Evolutionary conservation across 2,888 invertebrate species (phyloP).

Genomic region (Plebejus anna): DNA sequence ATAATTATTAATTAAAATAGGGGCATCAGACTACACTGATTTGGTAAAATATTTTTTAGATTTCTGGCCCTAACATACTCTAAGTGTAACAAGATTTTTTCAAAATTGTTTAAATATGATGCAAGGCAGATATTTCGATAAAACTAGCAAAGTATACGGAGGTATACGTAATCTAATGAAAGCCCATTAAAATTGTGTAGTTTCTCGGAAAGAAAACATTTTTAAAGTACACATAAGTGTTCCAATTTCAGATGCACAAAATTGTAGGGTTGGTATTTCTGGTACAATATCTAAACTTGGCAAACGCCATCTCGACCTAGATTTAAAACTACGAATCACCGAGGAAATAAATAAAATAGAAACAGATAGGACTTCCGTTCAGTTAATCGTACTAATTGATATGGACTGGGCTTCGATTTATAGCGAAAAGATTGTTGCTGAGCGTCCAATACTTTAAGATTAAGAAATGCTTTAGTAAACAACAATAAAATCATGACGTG

Average conservation of each 20-base stretch:
- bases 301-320: conserved; percentile 20
- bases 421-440: background rate
- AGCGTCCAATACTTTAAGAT: background rate
- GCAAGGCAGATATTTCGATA: no score
- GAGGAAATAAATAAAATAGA: conserved; percentile 18
- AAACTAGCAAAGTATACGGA: background rate
- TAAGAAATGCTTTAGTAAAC: background rate
- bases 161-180: background rate
- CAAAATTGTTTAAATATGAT: no score
- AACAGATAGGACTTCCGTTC: conserved; percentile 9
- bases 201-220: conserved; percentile 7
- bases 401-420: background rate
- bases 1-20: no score
- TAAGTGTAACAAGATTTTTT: no score
- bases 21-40: no score
- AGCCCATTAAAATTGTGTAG: conserved; percentile 4
- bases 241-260: conserved; percentile 12
- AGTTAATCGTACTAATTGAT: conserved; percentile 25
- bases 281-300: conserved; percentile 13
- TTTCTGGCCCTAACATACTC: no score
- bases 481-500: background rate
- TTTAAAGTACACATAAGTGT: conserved; percentile 12
- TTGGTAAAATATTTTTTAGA: no score
- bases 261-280: conserved; percentile 15
- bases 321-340: background rate